Conservation (phyloP, 2,113 vertebrate genomes). For the Oplegnathus fasciatus region DNA sequence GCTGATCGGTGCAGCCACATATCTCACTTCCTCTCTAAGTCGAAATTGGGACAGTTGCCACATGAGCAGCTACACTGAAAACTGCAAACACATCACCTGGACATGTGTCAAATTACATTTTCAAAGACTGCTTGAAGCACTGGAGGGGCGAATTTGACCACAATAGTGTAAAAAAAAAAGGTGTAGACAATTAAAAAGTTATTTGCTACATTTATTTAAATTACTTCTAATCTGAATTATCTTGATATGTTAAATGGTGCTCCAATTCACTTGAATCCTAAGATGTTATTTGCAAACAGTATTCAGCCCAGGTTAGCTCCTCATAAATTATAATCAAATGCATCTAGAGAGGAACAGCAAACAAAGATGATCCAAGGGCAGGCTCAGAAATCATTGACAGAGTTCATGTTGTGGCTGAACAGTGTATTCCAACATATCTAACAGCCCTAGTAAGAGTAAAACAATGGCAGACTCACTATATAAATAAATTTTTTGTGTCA, state of each 20-base stretch:
- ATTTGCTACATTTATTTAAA: constrained; percentile 7
- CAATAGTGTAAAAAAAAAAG: neutral
- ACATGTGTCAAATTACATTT: constrained; percentile 17
- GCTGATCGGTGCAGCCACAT: constrained; percentile 18
- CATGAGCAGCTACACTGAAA: constrained; percentile 1
- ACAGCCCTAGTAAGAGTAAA: constrained; percentile 17
- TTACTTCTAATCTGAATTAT: neutral
- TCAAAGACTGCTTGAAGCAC: neutral
- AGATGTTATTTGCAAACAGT: neutral
- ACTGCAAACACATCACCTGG: constrained; percentile 26
- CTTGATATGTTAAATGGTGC: neutral
- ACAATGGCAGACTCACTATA: constrained; percentile 12
- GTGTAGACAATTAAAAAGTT: neutral
- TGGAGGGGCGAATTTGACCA: neutral
- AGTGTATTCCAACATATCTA: constrained; percentile 26
- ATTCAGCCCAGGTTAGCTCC: constrained; percentile 2
- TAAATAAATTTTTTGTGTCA: neutral
- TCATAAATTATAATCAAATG: constrained; percentile 41
- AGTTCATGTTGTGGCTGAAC: constrained; percentile 62
- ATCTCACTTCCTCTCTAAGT: constrained; percentile 44
- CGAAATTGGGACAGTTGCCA: constrained; percentile 20
- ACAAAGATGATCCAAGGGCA: constrained; percentile 71
- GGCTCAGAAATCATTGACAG: constrained; percentile 77
- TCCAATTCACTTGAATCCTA: neutral
- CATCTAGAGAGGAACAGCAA: constrained; percentile 47